Evolutionary conservation across 2,888 invertebrate species (phyloP), one percentile per base, ranked within the genome.

Genomic region (Neoascia interrupta): DNA sequence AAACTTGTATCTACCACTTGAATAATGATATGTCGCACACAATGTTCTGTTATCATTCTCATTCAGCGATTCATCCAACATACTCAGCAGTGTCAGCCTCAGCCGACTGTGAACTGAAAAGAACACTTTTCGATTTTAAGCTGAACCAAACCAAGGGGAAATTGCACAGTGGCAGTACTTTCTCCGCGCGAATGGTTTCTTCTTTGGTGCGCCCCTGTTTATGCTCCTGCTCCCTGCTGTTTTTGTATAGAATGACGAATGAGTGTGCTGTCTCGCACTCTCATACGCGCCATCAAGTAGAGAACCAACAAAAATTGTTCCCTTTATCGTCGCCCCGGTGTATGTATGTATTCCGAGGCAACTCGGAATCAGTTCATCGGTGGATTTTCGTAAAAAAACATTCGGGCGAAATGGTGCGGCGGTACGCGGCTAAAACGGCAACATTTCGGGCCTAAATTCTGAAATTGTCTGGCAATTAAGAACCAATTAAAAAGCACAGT

Each of bases 301-400:
- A 51, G 39, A 51, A 41, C n/a, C n/a, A n/a, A n/a, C 39, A 49
- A 1, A 58, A 49, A 23, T n/a, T 26, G 8, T 58, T 60, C 69
- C 69, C 58, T 69, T 68, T 16, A 37, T 23, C 61, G 43, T 37
- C 34, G 43, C 39, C 26, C 45, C 37, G 61, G 58, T 60, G 47
- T 61, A 51, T 68, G 79, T 79, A 79, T 73, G 58, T 73, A 79
- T 79, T 73, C 56, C 56, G 43, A 79, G 68, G 56, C 36, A 11
- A 61, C 41, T 68, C 26, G 31, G n/a, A 79, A 72, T 73, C 66
- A 79, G 79, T 79, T 79, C 73, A 79, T 79, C 56, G 66, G 79
- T 61, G 66, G 61, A 79, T 66, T 56, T 79, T 79, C 73, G 61
- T 72, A 61, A 73, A 68, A n/a, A 79, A 60, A 73, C 61, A 79